A percentile compares a stretch with the other conserved stretches of the same genome.
Conservation (phyloP, 1,140 invertebrate genomes). For the Notospermus geniculatus region DNA sequence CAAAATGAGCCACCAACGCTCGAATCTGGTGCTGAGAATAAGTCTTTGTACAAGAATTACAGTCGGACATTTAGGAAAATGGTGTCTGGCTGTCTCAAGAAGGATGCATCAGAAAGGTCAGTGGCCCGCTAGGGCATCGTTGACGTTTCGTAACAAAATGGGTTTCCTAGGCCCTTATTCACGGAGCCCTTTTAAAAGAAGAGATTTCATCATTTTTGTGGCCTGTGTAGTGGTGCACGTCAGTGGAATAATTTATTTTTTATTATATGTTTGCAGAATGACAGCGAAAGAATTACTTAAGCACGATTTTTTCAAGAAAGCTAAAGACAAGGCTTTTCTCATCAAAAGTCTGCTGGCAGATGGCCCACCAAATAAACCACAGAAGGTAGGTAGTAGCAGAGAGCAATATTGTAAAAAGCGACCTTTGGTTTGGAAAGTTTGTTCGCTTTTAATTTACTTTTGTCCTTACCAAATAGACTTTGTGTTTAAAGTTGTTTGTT, state of each 20-base stretch:
- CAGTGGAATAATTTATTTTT: no score
- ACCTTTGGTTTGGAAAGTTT: no score
- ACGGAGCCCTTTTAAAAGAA: no score
- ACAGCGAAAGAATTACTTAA: slow-evolving; percentile 97
- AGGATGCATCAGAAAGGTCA: slow-evolving; percentile 55
- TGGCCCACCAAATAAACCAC: slow-evolving; percentile 70
- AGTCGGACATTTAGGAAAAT: slow-evolving; percentile 84
- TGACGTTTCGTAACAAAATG: no score
- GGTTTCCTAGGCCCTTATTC: no score
- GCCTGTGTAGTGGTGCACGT: no score
- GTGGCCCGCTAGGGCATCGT: no score
- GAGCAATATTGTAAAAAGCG: no score
- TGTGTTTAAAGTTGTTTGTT: no score
- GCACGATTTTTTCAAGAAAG: slow-evolving; percentile 98
- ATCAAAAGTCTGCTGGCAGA: slow-evolving; percentile 87
- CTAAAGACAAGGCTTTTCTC: slow-evolving; percentile 94
- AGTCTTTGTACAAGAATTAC: slow-evolving; percentile 96
- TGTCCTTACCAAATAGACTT: no score
- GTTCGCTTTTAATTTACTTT: no score
- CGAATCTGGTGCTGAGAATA: slow-evolving; percentile 92
- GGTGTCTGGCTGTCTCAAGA: slow-evolving; percentile 52
- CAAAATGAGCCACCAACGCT: slow-evolving; percentile 97
- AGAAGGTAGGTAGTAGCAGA: slow-evolving; percentile 72
- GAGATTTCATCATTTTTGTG: no score
- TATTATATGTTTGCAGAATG: slow-evolving; percentile 68